Conservation (phyloP, 2,797 vertebrate species). For the Sebastes cheni region DNA sequence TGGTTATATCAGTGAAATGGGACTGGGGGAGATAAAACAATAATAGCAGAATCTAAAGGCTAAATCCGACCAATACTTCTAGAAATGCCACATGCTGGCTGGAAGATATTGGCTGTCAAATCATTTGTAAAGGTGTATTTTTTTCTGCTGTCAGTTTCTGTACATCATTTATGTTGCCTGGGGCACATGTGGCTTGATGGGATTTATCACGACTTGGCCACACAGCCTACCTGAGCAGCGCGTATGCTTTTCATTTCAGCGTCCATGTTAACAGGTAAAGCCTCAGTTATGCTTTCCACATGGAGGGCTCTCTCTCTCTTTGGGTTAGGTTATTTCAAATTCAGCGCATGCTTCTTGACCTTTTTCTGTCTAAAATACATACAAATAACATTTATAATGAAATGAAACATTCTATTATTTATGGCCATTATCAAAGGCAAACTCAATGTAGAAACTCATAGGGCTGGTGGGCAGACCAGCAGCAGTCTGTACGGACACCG, state of each 20-base stretch:
- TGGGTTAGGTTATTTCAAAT: no score
- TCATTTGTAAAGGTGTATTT: constrained; percentile 47
- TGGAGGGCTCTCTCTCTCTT: no score
- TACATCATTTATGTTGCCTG: constrained; percentile 45
- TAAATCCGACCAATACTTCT: constrained; percentile 49
- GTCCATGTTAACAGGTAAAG: background rate
- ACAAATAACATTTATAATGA: no score
- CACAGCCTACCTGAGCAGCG: background rate
- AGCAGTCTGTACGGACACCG: background rate
- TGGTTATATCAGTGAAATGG: constrained; percentile 63
- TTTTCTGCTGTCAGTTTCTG: constrained; percentile 56
- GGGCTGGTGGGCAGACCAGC: no score
- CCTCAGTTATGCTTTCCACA: background rate
- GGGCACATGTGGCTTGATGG: constrained; percentile 24
- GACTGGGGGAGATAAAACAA: constrained; percentile 61
- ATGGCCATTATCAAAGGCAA: no score
- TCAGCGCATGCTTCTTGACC: no score
- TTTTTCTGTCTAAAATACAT: no score
- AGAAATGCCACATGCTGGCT: constrained; percentile 49
- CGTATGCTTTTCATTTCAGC: background rate
- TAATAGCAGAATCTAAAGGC: constrained; percentile 55
- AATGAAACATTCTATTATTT: no score
- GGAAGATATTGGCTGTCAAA: constrained; percentile 52
- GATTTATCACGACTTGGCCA: constrained; percentile 31
- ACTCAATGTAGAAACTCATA: no score